A percentile compares a stretch with the other conserved stretches of the same genome.
Conservation (phyloP, 2,797 vertebrate genomes). For the Ctenopoma kingsleyae region DNA sequence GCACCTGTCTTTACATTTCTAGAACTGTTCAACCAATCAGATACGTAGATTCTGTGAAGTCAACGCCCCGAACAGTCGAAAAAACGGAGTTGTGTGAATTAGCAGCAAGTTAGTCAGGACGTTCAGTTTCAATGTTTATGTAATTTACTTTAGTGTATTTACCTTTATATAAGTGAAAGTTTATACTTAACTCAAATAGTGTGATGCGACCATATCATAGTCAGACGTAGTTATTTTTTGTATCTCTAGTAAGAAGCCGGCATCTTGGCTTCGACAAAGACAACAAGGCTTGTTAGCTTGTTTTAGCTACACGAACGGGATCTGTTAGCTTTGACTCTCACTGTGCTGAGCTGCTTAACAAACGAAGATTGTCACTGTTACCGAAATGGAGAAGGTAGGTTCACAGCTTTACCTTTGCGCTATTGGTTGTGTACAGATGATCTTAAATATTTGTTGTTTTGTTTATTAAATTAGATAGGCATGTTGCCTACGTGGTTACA, state of each 20-base stretch:
- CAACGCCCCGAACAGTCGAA: slow-evolving; percentile 45
- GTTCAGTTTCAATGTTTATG: not conserved
- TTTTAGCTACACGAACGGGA: slow-evolving; percentile 37
- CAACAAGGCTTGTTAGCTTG: slow-evolving; percentile 52
- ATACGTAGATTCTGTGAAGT: not conserved
- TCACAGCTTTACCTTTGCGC: not conserved
- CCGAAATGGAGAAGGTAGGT: slow-evolving; percentile 78
- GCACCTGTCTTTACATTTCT: fast-evolving
- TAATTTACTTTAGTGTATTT: not conserved
- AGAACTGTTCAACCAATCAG: slow-evolving; percentile 53
- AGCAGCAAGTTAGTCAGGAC: slow-evolving; percentile 43
- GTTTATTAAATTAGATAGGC: not conserved
- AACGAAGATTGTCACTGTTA: slow-evolving; percentile 1
- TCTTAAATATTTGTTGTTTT: too few species aligned
- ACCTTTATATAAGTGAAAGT: fast-evolving
- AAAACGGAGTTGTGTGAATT: slow-evolving; percentile 68
- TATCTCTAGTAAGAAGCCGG: slow-evolving; percentile 3
- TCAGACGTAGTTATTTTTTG: not conserved
- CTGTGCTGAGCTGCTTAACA: not conserved
- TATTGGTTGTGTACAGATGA: not conserved
- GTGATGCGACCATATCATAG: not conserved
- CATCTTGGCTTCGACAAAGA: slow-evolving; percentile 46
- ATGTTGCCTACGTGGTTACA: not conserved
- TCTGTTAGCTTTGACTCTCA: slow-evolving; percentile 15
- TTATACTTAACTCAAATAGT: not conserved